Percentiles rank a stretch among this genome's conserved stretches.
Evolutionary conservation across 2,113 vertebrate genomes (phyloP).

Genomic region (Prunella fulvescens): DNA sequence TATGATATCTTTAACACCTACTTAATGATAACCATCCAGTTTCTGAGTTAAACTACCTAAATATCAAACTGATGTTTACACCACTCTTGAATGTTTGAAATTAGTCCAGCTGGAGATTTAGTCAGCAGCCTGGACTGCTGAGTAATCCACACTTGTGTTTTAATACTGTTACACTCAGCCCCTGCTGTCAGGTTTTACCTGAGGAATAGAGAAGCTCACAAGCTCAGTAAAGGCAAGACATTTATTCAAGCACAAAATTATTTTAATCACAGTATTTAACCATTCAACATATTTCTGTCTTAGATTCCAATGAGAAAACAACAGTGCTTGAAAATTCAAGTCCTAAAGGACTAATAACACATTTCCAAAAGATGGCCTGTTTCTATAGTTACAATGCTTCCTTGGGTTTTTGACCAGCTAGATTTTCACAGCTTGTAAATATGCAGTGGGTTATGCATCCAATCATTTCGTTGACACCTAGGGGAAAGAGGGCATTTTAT

Average conservation of each 20-base stretch:
- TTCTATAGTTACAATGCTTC: slow-evolving; percentile 18
- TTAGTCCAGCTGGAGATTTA: background rate
- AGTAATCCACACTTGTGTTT: background rate
- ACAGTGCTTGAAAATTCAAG: background rate
- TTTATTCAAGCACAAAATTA: background rate
- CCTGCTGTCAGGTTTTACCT: background rate
- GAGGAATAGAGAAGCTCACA: background rate
- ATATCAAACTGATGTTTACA: background rate
- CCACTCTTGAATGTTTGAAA: background rate
- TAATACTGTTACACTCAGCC: background rate
- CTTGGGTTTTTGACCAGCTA: background rate
- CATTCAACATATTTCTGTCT: background rate
- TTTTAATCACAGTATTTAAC: background rate
- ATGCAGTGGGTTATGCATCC: background rate
- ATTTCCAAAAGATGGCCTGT: background rate
- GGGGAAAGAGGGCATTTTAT: background rate
- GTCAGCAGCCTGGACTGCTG: background rate
- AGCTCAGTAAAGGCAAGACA: background rate
- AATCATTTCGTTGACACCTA: background rate
- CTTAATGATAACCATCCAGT: background rate
- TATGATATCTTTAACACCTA: background rate
- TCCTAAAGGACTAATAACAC: background rate
- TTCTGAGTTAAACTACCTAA: background rate
- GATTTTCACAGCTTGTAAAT: slow-evolving; percentile 1
- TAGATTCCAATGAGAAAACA: background rate